Evolutionary conservation across 2,113 vertebrate genomes (phyloP).

Genomic region (Saccopteryx leptura): DNA sequence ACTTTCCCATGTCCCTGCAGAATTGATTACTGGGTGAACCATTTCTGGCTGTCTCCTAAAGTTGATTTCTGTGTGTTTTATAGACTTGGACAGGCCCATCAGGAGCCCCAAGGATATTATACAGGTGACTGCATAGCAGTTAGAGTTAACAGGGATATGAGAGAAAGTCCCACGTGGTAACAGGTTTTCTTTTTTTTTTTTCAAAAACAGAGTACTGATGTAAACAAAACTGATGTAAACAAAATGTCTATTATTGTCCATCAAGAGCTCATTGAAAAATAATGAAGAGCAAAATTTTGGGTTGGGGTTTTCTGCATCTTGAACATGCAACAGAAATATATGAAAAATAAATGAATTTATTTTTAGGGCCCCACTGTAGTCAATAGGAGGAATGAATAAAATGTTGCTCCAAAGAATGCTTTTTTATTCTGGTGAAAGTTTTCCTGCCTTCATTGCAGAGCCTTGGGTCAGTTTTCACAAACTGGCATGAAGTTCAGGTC

Average conservation of each 20-base stretch:
- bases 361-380: not conserved
- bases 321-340: not conserved
- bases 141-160: conserved; percentile 26
- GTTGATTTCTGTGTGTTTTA: conserved; percentile 59
- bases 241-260: conserved; percentile 19
- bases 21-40: conserved; percentile 54
- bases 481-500: not conserved
- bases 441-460: not conserved
- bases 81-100: conserved; percentile 1
- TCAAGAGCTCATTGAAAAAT: not conserved
- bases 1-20: conserved; percentile 52
- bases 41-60: conserved; percentile 37
- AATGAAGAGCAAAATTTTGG: not conserved
- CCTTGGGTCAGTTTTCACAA: not conserved
- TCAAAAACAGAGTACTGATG: not conserved
- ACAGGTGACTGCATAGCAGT: conserved; percentile 21
- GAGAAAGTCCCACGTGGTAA: not conserved
- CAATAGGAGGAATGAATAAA: not conserved
- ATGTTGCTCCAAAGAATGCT: not conserved
- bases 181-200: not conserved
- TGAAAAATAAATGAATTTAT: not conserved
- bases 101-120: conserved; percentile 37
- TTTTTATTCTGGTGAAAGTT: not conserved
- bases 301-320: conserved; percentile 6
- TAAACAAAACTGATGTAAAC: conserved; percentile 50